Evolutionary conservation across 2,888 invertebrate genomes (phyloP), one percentile per base, ranked within the genome.

Genomic region (Galerucella nymphaeae): DNA sequence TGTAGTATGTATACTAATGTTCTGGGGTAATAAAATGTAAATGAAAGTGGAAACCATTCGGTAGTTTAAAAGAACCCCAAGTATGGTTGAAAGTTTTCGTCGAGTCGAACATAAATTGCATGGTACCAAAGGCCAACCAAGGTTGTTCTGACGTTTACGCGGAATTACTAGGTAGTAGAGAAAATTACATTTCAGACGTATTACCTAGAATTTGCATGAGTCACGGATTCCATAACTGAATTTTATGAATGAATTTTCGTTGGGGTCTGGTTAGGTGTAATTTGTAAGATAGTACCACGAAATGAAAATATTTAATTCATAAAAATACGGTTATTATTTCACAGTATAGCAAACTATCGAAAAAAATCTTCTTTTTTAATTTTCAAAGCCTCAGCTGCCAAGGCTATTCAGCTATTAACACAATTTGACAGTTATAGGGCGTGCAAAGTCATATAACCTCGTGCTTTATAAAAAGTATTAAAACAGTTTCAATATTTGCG

Each of bases 401-500:
- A 38, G 30, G 8, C 30, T 38, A 38, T 38, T 38, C 30, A 38
- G 30, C 30, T 38, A 38, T 38, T 38, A 38, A 38, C 8, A 38
- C 30, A 38, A 38, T 38, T 38, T 38, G 8, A 38, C 30, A 9
- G 30, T 38, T 38, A 38, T 38, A 38, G 30, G 9, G 30, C 9
- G 30, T 38, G 30, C 30, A 1, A 38, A 8, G 1, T 8, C 1
- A 3, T 23, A 23, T n/a, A 8, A 48, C 48, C 48, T 53, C 18
- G 53, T 9, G 9, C 53, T 10, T 16, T 50, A 16, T 50, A 16
- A n/a, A n/a, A 18, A n/a, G 16, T 53, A 18, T 53, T 53, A 18
- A 53, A 53, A 53, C 53, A 53, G 16, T 53, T 53, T 53, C n/a
- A 16, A 53, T 16, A 59, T 16, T 59, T 59, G 59, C 57, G 57